These are phyloP conservation scores for Rhyzopertha dominica DNA, from an alignment of 1,140 invertebrate genomes.

Conservation along the genomic window DNA sequence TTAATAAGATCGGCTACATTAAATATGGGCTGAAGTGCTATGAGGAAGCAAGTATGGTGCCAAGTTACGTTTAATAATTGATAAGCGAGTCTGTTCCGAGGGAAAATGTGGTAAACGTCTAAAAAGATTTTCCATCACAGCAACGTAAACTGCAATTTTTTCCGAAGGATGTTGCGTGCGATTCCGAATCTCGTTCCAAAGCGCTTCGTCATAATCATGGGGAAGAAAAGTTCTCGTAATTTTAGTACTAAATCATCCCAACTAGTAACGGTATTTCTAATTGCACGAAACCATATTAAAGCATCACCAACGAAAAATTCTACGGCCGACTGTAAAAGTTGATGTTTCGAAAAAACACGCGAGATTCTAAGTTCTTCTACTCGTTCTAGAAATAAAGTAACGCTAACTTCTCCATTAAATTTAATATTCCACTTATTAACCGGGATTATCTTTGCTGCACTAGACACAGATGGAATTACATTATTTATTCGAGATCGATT, in stretches of 20 bases:
- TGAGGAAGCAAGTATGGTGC: too few species aligned
- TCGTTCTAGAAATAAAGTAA: not conserved
- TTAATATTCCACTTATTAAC: not conserved
- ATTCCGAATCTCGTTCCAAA: constrained; percentile 1
- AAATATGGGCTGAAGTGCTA: too few species aligned
- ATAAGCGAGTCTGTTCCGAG: too few species aligned
- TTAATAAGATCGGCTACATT: too few species aligned
- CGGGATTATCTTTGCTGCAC: too few species aligned
- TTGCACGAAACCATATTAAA: constrained; percentile 1
- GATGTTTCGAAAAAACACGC: not conserved
- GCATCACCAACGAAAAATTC: constrained; percentile 1
- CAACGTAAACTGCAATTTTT: too few species aligned
- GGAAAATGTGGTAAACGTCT: too few species aligned
- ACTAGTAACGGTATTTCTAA: not conserved
- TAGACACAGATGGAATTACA: too few species aligned
- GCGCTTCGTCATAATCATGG: not conserved
- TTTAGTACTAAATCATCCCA: not conserved
- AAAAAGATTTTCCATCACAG: too few species aligned
- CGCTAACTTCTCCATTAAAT: not conserved
- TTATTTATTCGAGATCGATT: too few species aligned
- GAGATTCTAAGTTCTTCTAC: constrained; percentile 1
- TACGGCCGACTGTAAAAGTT: not conserved
- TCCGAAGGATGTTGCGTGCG: too few species aligned
- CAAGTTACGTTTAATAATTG: too few species aligned
- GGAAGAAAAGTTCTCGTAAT: not conserved